These are phyloP conservation scores for Pycnonotus jocosus DNA, from an alignment of 2,113 vertebrate genomes.

Conservation along the genomic window DNA sequence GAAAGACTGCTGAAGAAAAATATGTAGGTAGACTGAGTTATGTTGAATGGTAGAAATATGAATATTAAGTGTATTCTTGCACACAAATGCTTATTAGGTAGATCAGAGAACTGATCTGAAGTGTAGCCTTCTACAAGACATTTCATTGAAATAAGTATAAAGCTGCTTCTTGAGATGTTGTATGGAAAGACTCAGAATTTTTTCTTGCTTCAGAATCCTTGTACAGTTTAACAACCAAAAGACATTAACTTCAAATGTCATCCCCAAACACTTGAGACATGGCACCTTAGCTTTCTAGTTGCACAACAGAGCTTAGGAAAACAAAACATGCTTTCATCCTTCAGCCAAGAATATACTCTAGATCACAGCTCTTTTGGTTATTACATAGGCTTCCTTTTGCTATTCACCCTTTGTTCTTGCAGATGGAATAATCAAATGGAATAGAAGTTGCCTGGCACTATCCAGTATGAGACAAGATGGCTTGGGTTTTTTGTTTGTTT, in stretches of 20 bases:
- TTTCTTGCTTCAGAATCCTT: background rate
- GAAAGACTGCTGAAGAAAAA: background rate
- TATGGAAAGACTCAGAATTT: background rate
- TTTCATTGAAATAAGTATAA: background rate
- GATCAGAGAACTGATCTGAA: background rate
- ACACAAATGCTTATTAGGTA: background rate
- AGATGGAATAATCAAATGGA: background rate
- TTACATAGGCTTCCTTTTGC: background rate
- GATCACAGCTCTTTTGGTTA: background rate
- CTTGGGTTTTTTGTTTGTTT: no score
- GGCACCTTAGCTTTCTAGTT: background rate
- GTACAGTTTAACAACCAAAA: background rate
- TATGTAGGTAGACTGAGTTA: background rate
- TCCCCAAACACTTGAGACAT: background rate
- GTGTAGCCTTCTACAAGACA: background rate
- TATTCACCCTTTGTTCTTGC: background rate
- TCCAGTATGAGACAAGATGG: background rate
- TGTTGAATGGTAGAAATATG: background rate
- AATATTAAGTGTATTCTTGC: background rate
- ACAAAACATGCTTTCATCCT: background rate
- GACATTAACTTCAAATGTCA: rapidly evolving
- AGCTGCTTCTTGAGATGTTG: background rate
- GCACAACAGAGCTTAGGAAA: background rate
- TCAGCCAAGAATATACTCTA: background rate
- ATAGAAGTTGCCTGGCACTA: background rate